Evolutionary conservation across 2,113 vertebrate species (phyloP).

Genomic region (Erythrolamprus reginae): DNA sequence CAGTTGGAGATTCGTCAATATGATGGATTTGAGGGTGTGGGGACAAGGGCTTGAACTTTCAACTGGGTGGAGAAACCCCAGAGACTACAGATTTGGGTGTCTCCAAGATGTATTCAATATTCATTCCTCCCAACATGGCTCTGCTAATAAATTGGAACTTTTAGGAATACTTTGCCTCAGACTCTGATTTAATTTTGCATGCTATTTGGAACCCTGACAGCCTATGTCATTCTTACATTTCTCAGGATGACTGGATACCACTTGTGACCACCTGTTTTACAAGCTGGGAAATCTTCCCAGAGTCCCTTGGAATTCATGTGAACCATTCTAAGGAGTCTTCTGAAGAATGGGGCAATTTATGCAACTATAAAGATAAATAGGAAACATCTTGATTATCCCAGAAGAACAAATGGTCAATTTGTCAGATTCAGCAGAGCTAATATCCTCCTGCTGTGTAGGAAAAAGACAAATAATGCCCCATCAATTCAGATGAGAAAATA

Average conservation of each 20-base stretch:
- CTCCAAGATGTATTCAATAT: no score
- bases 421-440: not conserved
- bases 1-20: no score
- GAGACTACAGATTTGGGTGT: no score
- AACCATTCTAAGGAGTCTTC: not conserved
- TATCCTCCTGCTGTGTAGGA: not conserved
- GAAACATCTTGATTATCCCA: not conserved
- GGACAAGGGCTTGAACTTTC: no score
- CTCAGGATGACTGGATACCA: not conserved
- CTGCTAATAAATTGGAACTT: no score
- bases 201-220: no score
- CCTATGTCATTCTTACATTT: not conserved
- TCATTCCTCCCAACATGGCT: no score
- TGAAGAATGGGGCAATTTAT: not conserved
- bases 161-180: no score
- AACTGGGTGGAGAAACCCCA: no score
- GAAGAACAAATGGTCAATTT: not conserved
- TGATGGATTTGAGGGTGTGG: no score
- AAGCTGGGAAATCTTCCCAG: not conserved
- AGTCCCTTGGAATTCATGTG: not conserved
- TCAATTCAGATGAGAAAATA: not conserved
- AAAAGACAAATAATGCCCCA: not conserved
- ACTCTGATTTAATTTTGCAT: no score
- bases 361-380: not conserved
- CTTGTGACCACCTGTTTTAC: not conserved